A percentile compares a stretch with the other conserved stretches of the same genome.
phyloP scores from a whole-genome alignment of 1,140 invertebrate species.

The Platyscapa corneri region DNA sequence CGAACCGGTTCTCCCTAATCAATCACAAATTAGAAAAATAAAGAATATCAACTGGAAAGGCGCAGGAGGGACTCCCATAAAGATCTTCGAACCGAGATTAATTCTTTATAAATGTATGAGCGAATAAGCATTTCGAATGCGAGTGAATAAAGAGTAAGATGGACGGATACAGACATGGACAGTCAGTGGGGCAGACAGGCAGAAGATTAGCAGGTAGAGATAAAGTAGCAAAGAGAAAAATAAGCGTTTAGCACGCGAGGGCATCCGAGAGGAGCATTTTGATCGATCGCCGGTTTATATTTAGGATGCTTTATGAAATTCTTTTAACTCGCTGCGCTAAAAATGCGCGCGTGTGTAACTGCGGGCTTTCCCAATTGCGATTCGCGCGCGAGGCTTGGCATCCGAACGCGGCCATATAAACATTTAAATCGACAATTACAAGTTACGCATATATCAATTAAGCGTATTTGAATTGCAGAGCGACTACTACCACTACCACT shows the following conservation, averaged over 20 bases:
- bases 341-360: too few species aligned
- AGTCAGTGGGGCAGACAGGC: conserved; percentile 1
- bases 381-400: too few species aligned
- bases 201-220: conserved; percentile 32
- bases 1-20: too few species aligned
- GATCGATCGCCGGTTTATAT: conserved; percentile 20
- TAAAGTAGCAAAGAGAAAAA: conserved; percentile 19
- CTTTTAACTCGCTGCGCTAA: too few species aligned
- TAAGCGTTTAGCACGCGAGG: not conserved
- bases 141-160: not conserved
- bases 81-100: not conserved
- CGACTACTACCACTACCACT: too few species aligned
- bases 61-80: not conserved
- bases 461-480: too few species aligned
- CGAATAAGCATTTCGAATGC: not conserved
- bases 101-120: not conserved
- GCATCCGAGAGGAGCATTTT: not conserved
- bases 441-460: too few species aligned
- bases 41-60: not conserved
- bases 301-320: not conserved
- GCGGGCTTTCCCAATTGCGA: too few species aligned
- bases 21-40: too few species aligned
- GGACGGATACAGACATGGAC: not conserved
- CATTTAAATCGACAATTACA: too few species aligned
- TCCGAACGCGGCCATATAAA: too few species aligned